Evolutionary conservation across 1,140 invertebrate species (phyloP), one percentile per base, ranked within the genome.

Genomic region (Sipha flava): DNA sequence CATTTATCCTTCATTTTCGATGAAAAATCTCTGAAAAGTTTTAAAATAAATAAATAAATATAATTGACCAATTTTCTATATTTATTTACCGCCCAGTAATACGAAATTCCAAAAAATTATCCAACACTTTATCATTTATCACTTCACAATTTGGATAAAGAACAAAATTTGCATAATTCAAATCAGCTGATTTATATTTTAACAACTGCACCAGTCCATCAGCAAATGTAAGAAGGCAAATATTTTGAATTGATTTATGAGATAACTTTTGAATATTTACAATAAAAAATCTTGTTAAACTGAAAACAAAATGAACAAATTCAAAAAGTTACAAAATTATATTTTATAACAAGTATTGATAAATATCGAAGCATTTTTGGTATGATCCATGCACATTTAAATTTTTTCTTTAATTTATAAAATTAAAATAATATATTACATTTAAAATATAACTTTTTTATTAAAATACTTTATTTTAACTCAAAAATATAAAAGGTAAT

Each of bases 1-100:
- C 52, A 34, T 59, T 77, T 77, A 54, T 77, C 73, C 43, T 77
- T 77, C 73, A 77, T 77, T 10, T 77, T 77, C 6, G 49, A 59
- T 40, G 73, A 54, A 9, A 77, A 40, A 18, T 77, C 73, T 16
- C 73, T 77, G 40, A 0, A 43, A 59, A 59, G 23, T n/a, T 23
- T 21, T 23, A 21, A 43, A 59, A 59, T n/a, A 40, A n/a, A 21
- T 23, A 26, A 16, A 75, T 43, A 54, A 21, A 70, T 14, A 2
- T 16, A n/a, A 34, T 12, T 18, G 37, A 54, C 29, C 3, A 29
- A 1, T 29, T 21, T 40, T 43, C 9, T 59, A 43, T 40, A n/a
- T 40, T 26, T 16, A 40, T 23, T 57, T 77, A 59, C 73, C 73
- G 1, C 43, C 73, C 73, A 40, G 34, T 59, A n/a, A 40, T 9